A percentile compares a stretch with the other conserved stretches of the same genome.
Evolutionary conservation across 2,113 vertebrate species (phyloP).

Genomic region (Tautogolabrus adspersus): DNA sequence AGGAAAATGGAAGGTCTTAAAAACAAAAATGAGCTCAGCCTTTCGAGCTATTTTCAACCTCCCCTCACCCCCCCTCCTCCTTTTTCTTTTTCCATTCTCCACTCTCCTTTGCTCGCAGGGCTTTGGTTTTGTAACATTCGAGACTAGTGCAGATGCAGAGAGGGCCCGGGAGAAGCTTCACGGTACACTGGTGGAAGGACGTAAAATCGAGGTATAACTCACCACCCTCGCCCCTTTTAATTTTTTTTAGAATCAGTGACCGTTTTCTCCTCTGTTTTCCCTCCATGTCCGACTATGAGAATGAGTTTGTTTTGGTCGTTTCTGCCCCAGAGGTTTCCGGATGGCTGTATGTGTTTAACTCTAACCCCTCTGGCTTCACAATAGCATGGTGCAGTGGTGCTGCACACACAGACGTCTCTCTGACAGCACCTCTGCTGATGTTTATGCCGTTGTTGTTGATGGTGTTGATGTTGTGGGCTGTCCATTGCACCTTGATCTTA

Average conservation of each 20-base stretch:
- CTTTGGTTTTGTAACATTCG: conserved; percentile 99
- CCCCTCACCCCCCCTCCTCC: background rate
- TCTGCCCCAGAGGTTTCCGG: conserved; percentile 56
- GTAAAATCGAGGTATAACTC: conserved; percentile 97
- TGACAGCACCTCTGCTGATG: conserved; percentile 61
- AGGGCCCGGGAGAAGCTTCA: conserved; percentile 98
- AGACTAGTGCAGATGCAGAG: conserved; percentile 97
- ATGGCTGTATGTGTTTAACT: conserved; percentile 64
- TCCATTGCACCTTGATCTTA: conserved; percentile 73
- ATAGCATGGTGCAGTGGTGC: conserved; percentile 74
- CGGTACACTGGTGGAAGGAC: conserved; percentile 99
- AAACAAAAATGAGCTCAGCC: background rate
- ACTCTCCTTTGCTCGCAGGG: conserved; percentile 84
- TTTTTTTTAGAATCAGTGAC: conserved; percentile 32
- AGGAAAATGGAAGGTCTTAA: background rate
- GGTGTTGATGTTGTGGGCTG: conserved; percentile 67
- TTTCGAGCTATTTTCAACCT: background rate
- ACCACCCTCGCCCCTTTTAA: background rate
- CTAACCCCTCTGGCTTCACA: conserved; percentile 74
- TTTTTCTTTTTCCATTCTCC: background rate
- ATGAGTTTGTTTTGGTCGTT: conserved; percentile 58
- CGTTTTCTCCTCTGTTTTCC: conserved; percentile 70
- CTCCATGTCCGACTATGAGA: conserved; percentile 65
- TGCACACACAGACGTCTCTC: conserved; percentile 54
- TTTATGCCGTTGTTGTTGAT: conserved; percentile 50